Evolutionary conservation across 2,113 vertebrate species (phyloP).

Genomic region (Myotis lucifugus): DNA sequence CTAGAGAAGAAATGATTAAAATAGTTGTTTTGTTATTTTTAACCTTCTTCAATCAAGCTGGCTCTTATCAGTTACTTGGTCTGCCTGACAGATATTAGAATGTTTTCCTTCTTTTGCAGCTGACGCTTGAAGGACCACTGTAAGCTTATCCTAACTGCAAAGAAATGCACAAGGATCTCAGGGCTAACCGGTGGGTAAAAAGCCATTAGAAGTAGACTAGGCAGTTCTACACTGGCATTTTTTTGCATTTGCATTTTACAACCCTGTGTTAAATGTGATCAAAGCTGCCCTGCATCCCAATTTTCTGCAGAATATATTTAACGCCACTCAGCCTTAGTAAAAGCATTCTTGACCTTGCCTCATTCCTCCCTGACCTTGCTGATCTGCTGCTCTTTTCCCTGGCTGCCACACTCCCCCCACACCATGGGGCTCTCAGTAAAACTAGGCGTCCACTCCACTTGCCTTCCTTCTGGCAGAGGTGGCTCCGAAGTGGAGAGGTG

Average conservation of each 20-base stretch:
- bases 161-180: conserved; percentile 33
- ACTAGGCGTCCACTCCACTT: background rate
- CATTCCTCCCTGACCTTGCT: background rate
- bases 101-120: conserved; percentile 1
- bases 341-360: background rate
- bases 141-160: conserved; percentile 56
- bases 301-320: conserved; percentile 54
- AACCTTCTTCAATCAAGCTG: background rate
- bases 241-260: conserved; percentile 62
- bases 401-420: background rate
- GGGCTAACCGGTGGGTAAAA: conserved; percentile 17
- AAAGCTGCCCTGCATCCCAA: background rate
- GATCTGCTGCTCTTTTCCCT: background rate
- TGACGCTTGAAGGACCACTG: conserved; percentile 29
- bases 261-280: conserved; percentile 7
- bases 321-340: background rate
- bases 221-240: conserved; percentile 24
- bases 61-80: background rate
- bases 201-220: conserved; percentile 41
- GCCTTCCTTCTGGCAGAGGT: background rate
- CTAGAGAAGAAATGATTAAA: background rate
- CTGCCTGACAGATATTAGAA: background rate
- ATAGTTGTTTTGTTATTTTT: background rate
- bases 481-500: background rate
- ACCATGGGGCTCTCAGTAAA: background rate